Percentiles rank a stretch among this genome's conserved stretches.
phyloP scores from a whole-genome alignment of 2,888 invertebrate genomes.

The Ormyrus pomaceus region DNA sequence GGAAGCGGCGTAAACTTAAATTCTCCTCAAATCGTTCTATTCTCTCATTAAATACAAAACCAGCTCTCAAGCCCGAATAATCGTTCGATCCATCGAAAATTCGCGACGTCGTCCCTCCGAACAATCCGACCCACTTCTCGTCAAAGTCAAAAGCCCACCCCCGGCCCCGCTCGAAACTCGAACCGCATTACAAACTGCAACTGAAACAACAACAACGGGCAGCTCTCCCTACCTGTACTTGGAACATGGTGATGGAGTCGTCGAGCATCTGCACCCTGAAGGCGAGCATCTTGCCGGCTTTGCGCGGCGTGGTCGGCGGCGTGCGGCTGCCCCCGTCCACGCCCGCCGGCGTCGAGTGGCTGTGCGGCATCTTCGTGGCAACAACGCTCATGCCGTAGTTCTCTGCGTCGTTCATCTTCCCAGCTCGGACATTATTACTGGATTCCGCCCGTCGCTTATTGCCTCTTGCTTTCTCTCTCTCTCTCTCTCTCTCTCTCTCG shows the following conservation, averaged over 20 bases:
- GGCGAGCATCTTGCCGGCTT: constrained; percentile 92
- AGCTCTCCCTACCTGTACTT: constrained; percentile 85
- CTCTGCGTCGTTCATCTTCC: constrained; percentile 44
- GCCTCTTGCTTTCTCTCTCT: not conserved
- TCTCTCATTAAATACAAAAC: too few relatives aligned
- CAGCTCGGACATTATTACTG: constrained; percentile 18
- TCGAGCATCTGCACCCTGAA: constrained; percentile 93
- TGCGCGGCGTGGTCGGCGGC: constrained; percentile 87
- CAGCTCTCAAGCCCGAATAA: too few relatives aligned
- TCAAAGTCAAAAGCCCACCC: too few relatives aligned
- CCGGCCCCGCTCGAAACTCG: too few relatives aligned
- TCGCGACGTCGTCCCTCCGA: too few relatives aligned
- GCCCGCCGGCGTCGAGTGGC: constrained; percentile 89
- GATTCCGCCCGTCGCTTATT: not conserved
- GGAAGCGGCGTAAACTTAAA: too few relatives aligned
- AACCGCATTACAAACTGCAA: too few relatives aligned
- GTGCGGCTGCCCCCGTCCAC: constrained; percentile 87
- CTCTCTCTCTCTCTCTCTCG: not conserved
- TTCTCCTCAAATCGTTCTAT: too few relatives aligned
- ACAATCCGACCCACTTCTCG: too few relatives aligned
- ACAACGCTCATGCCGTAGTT: constrained; percentile 68
- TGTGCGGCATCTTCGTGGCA: constrained; percentile 87
- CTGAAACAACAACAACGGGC: too few relatives aligned
- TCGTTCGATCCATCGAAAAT: too few relatives aligned
- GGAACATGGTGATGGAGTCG: constrained; percentile 92